Conservation (phyloP, 2,888 invertebrate genomes). For the Strigamia crassipes region DNA sequence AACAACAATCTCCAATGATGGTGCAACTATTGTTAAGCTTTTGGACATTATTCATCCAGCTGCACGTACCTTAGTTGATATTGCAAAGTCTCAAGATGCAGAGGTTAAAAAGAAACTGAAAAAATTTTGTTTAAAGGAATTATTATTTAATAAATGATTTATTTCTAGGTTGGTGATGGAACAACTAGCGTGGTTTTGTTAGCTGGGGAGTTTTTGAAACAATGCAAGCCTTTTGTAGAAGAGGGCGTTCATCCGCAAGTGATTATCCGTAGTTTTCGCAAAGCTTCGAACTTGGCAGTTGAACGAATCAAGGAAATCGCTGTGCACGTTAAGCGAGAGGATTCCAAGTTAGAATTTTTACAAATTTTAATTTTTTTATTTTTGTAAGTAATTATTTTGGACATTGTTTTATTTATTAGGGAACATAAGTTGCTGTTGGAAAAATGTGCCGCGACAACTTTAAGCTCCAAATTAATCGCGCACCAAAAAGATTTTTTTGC, state of each 20-base stretch:
- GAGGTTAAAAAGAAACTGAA: slow-evolving; percentile 68
- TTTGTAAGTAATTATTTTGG: neutral
- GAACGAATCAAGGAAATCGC: slow-evolving; percentile 82
- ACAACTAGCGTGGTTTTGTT: slow-evolving; percentile 96
- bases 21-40: slow-evolving; percentile 98
- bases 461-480: slow-evolving; percentile 96
- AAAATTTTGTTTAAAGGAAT: too few relatives aligned
- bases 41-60: slow-evolving; percentile 98
- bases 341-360: slow-evolving; percentile 52
- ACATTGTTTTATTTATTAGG: slow-evolving; percentile 18
- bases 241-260: slow-evolving; percentile 95
- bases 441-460: slow-evolving; percentile 92
- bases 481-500: slow-evolving; percentile 95
- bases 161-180: slow-evolving; percentile 88
- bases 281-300: slow-evolving; percentile 77
- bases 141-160: too few relatives aligned
- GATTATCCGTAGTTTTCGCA: slow-evolving; percentile 85
- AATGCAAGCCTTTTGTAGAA: slow-evolving; percentile 92
- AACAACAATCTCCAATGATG: slow-evolving; percentile 98
- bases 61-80: slow-evolving; percentile 95
- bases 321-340: slow-evolving; percentile 62
- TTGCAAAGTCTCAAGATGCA: slow-evolving; percentile 98
- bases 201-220: slow-evolving; percentile 93
- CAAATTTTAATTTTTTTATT: neutral
- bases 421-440: slow-evolving; percentile 61